Base-by-base conservation (phyloP, 2,113 vertebrate genomes). In the Oreotrochilus melanogaster region DNA sequence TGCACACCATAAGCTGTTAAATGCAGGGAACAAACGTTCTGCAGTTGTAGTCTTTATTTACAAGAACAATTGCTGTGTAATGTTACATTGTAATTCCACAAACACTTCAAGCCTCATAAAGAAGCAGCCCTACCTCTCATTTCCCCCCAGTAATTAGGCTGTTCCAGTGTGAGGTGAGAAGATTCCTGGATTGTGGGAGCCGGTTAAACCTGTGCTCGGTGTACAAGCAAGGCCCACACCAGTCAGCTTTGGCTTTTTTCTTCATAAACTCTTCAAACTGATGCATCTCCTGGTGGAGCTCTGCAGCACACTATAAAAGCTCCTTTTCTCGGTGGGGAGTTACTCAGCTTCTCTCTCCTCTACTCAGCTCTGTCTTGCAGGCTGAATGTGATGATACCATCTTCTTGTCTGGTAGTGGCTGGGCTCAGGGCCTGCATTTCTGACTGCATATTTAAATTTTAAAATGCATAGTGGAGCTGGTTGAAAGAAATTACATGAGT, bases 401-500 rank as follows among this genome's bases (percentile, higher is more conserved):
- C 75, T 45, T 39, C 6, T 82, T 80, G 42, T 84, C 81, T 93
- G 5, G 1, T 87, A 82, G 42, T 92, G 73, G n/a, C 87, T 95
- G 93, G 66, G 89, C 93, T 72, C 76, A 27, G 78, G 61, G 61
- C 89, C 93, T 27, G 23, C 51, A 30, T 27, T 65, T 87, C 56
- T 72, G 78, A 39, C 89, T 90, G 79, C 25, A 9, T 79, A 71
- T 93, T 90, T 69, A 39, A 65, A 92, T 89, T 73, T 71, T 42
- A 66, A 70, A 82, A 91, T 78, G 91, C 93, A 76, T 88, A 80
- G 86, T 67, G 86, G 92, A 78, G 33, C 82, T 93, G 83, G 71
- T 91, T 90, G 81, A 95, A 94, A 95, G 95, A 88, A 90, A 43
- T 82, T 74, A 56, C 60, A 89, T 70, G 83, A 67, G 61, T 92